Evolutionary conservation across 2,888 invertebrate species (phyloP), one percentile per base, ranked within the genome.

Genomic region (Altica lythri): DNA sequence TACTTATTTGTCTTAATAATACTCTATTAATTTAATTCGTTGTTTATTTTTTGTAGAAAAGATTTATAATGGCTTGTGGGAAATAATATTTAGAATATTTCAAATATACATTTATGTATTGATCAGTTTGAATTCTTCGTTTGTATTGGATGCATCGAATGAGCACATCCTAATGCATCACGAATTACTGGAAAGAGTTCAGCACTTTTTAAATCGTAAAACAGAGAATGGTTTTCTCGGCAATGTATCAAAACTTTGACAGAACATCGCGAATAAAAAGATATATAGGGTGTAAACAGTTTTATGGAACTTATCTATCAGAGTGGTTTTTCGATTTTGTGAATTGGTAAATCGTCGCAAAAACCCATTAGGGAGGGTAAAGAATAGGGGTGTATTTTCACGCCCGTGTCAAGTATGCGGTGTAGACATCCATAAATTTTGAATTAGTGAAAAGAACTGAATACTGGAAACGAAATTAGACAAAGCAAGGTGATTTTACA

Each of bases 211-310:
- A 46, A 46, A 46, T 34, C 46, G 22, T 22, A 13, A 46, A 46
- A 46, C 10, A 25, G 19, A 30, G 35, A 46, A 46, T 46, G 46
- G 14, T 46, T 46, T 22, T 22, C 35, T 22, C 46, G 34, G 43
- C 25, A 34, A 46, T 46, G 22, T 34, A 34, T 46, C 46, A 46
- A 34, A 46, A 29, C 34, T 46, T 34, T 35, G 46, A 46, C 46
- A 35, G 34, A 32, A 27, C 10, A 46, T 35, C 35, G 35, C 35
- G 46, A 46, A 27, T 35, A 22, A 40, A 46, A 46, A 51, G 51
- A 51, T 51, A 44, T 44, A 44, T 35, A 38, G 44, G 37, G 51
- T 38, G 44, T 42, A 51, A 51, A 51, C 51, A 51, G 27, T 43
- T 51, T 51, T 44, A 44, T 51, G 27, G 40, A 29, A 14, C 19